Base-by-base conservation (phyloP, 2,797 vertebrate genomes). In the Danio jaintianensis region DNA sequence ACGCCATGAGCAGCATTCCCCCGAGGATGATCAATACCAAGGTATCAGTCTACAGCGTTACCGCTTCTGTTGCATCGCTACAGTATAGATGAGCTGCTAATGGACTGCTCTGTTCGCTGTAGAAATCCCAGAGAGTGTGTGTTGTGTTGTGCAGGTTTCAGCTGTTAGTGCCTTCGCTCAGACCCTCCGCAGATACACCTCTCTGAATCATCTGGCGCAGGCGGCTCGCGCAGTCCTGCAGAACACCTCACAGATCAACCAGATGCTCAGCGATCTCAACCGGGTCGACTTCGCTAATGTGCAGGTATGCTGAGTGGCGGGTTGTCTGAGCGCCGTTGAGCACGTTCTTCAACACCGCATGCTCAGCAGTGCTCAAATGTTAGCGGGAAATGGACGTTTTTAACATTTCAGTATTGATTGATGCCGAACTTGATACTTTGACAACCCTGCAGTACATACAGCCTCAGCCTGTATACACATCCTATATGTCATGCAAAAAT, bases 211-310 rank as follows among this genome's bases (percentile, higher is more conserved):
- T 90, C 93, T 99, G 90, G 98, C 98, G 0, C 98, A 99, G 91
- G 98, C 98, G 0, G 98, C 98, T 0, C 96, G 98, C 0, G 98
- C 98, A 0, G 98, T 99, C 86, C 94, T 99, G 80, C 98, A 99
- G 89, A 99, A 99, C 92, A 97, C 97, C 0, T 97, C 97, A 4
- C 98, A 99, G 92, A 99, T 99, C 87, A 98, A 96, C 94, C 98
- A 99, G 95, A 99, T 99, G 98, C 96, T 99, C 81, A 98, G 96
- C 9, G 98, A 99, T 87, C 97, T 99, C 88, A 99, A 99, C 89
- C 95, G 98, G 0, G 98, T 99, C 9, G 98, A 99, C 90, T 99
- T 99, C 0, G 97, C 97, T 87, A 99, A 99, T 0, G 98, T 99
- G 75, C 98, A 99, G 96, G 98, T 99, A 7, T 9, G 18, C 22